Percentiles rank a stretch among this genome's conserved stretches.
phyloP scores from a whole-genome alignment of 1,140 invertebrate species.

The Cydia fagiglandana region DNA sequence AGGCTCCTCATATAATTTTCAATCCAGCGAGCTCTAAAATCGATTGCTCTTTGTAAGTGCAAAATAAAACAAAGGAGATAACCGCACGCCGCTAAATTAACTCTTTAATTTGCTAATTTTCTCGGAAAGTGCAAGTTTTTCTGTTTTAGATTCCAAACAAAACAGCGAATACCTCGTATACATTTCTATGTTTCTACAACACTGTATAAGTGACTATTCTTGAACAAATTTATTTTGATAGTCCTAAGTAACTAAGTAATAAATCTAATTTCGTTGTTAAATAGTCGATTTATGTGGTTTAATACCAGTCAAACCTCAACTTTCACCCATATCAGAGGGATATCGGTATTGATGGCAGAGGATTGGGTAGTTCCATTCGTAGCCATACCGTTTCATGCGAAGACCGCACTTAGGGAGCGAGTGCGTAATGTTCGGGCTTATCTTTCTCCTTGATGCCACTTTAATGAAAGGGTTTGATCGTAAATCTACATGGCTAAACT shows the following conservation, averaged over 20 bases:
- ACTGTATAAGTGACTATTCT: too few species aligned
- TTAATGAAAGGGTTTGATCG: constrained; percentile 78
- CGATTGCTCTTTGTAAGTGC: constrained; percentile 77
- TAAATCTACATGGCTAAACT: constrained; percentile 76
- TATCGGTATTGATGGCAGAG: constrained; percentile 46
- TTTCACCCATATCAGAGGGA: constrained; percentile 55
- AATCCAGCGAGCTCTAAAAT: constrained; percentile 78
- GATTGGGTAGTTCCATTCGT: constrained; percentile 57
- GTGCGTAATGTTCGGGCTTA: constrained; percentile 67
- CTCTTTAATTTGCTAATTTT: constrained; percentile 46
- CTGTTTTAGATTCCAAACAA: constrained; percentile 40
- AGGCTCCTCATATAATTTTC: constrained; percentile 78
- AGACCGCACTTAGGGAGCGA: constrained; percentile 61
- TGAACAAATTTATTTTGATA: too few species aligned
- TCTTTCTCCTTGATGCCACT: constrained; percentile 75
- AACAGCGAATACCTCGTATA: background rate
- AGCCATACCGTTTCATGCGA: constrained; percentile 56
- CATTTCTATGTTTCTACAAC: too few species aligned
- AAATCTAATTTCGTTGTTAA: background rate
- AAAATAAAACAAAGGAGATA: constrained; percentile 63
- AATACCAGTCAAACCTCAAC: constrained; percentile 51
- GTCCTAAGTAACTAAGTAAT: background rate
- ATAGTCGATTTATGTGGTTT: constrained; percentile 20
- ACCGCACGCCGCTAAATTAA: constrained; percentile 59
- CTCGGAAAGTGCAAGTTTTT: constrained; percentile 24